A percentile compares a stretch with the other conserved stretches of the same genome.
Evolutionary conservation across 2,888 invertebrate species (phyloP).

Genomic region (Eristalis intricaria): DNA sequence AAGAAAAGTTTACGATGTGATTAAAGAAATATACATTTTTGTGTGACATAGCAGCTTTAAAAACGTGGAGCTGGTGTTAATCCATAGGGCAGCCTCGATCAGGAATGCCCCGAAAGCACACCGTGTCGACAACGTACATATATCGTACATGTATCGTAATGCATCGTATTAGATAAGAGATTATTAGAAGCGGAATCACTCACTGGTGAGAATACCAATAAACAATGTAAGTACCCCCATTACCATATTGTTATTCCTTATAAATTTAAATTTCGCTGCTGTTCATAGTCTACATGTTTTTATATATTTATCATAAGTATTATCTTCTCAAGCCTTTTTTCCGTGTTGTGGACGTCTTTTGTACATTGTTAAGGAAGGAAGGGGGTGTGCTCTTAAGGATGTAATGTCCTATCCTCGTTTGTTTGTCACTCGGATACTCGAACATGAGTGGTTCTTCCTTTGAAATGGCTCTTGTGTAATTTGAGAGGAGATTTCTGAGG

Average conservation of each 20-base stretch:
- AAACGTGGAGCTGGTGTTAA: not conserved
- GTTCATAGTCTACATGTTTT: conserved; percentile 33
- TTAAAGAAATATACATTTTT: not conserved
- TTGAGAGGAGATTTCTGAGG: not conserved
- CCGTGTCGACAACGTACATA: not conserved
- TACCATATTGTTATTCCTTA: not conserved
- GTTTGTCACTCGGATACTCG: not conserved
- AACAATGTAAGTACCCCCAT: conserved; percentile 32
- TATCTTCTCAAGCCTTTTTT: not conserved
- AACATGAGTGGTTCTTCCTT: not conserved
- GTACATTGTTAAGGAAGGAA: not conserved
- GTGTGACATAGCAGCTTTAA: not conserved
- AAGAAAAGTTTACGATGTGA: not conserved
- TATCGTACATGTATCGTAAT: not conserved
- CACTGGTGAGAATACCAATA: conserved; percentile 8
- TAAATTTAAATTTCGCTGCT: conserved; percentile 3
- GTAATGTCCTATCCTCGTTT: not conserved
- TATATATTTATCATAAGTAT: not conserved
- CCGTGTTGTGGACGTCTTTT: not conserved
- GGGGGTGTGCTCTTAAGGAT: not conserved
- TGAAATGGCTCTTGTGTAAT: not conserved
- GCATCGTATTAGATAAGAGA: conserved; percentile 18
- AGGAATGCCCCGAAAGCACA: conserved; percentile 18
- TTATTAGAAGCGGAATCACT: not conserved
- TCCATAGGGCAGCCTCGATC: not conserved